Percentiles rank a stretch among this genome's conserved stretches.
These are phyloP conservation scores for Psix sp. DNA, from an alignment of 1,140 invertebrate genomes.

Conservation along the genomic window DNA sequence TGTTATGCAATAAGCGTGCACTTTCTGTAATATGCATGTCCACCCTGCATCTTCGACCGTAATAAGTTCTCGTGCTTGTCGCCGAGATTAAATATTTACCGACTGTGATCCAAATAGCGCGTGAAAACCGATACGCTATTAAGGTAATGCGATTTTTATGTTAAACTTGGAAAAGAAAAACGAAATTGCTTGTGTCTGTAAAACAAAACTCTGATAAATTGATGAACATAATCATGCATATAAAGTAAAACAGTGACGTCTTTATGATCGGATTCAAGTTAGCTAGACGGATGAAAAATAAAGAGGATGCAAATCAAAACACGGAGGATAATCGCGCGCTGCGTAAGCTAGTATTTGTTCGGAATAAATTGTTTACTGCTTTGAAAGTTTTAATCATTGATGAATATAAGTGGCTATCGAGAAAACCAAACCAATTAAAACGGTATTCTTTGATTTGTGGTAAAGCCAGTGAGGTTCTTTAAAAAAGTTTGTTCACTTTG, in stretches of 20 bases:
- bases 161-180: no score
- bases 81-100: conserved; percentile 21
- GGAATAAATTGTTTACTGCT: no score
- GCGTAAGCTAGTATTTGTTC: no score
- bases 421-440: conserved; percentile 52
- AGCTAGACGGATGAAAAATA: no score
- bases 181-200: no score
- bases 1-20: conserved; percentile 61
- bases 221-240: no score
- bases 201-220: no score
- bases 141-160: conserved; percentile 10
- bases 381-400: conserved; percentile 37
- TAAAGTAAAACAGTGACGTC: no score
- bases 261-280: no score
- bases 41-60: conserved; percentile 8
- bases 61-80: conserved; percentile 20
- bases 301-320: no score
- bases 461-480: conserved; percentile 25
- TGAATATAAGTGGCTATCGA: conserved; percentile 52
- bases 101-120: neutral
- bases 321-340: no score
- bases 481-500: conserved; percentile 29
- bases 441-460: conserved; percentile 46
- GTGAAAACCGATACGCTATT: conserved; percentile 14
- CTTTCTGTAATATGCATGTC: conserved; percentile 62